Evolutionary conservation across 2,113 vertebrate species (phyloP).

Genomic region (Mus musculus): DNA sequence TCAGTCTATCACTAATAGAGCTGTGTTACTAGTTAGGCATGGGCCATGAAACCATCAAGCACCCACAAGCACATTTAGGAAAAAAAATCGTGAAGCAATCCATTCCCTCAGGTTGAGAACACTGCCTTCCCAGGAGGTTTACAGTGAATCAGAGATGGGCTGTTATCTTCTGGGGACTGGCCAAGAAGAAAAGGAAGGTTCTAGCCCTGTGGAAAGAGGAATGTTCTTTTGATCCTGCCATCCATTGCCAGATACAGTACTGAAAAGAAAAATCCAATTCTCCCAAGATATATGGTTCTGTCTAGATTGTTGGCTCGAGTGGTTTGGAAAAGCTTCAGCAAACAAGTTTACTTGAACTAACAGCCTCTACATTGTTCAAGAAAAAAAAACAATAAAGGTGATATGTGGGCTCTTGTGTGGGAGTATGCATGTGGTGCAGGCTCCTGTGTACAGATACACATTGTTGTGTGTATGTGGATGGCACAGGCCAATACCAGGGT

Average conservation of each 20-base stretch:
- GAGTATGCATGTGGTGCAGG: no score
- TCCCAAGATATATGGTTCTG: slow-evolving; percentile 68
- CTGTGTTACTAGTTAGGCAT: not conserved
- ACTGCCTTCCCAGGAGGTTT: slow-evolving; percentile 60
- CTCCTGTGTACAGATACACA: not conserved
- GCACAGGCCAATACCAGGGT: not conserved
- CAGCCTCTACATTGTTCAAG: not conserved
- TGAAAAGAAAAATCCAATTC: slow-evolving; percentile 40
- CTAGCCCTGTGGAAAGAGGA: slow-evolving; percentile 53
- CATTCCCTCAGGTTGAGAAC: slow-evolving; percentile 57
- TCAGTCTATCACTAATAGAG: slow-evolving; percentile 41
- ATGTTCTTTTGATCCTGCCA: slow-evolving; percentile 75
- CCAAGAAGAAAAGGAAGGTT: slow-evolving; percentile 51
- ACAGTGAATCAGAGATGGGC: not conserved
- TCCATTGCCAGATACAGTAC: slow-evolving; percentile 58
- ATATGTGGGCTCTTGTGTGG: not conserved
- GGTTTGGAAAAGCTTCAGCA: slow-evolving; percentile 69
- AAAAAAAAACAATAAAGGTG: not conserved
- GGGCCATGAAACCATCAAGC: slow-evolving; percentile 28
- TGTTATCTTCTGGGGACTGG: slow-evolving; percentile 47
- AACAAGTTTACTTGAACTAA: slow-evolving; percentile 43
- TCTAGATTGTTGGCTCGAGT: slow-evolving; percentile 67
- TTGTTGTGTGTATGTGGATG: not conserved
- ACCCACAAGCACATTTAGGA: slow-evolving; percentile 26
- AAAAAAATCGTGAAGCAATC: slow-evolving; percentile 32